Conservation (phyloP, 2,888 invertebrate species). For the Isoperla grammatica region DNA sequence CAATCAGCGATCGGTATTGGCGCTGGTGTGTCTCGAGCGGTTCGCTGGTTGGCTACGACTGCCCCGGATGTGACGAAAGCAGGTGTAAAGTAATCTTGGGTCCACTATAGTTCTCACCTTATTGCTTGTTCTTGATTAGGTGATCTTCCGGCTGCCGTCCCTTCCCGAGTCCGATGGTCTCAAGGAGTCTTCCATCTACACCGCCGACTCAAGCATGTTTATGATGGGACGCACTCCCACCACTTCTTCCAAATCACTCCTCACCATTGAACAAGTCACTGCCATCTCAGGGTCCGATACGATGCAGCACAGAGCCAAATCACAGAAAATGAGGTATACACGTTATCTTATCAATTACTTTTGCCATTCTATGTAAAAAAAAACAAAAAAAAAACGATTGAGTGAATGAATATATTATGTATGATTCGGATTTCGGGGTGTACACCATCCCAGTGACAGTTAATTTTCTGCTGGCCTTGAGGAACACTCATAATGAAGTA, state of each 20-base stretch:
- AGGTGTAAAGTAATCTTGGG: too few relatives aligned
- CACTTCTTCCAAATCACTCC: constrained; percentile 45
- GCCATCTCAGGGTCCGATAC: constrained; percentile 45
- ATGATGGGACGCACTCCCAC: constrained; percentile 49
- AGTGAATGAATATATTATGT: not conserved
- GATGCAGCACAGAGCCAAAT: constrained; percentile 34
- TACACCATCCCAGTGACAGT: too few relatives aligned
- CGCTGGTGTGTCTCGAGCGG: too few relatives aligned
- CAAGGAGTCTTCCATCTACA: constrained; percentile 72
- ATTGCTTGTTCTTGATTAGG: constrained; percentile 43
- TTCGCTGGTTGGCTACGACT: too few relatives aligned
- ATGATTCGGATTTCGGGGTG: too few relatives aligned
- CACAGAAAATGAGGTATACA: constrained; percentile 55
- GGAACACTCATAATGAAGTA: too few relatives aligned
- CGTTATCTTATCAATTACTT: not conserved
- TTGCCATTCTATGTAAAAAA: not conserved
- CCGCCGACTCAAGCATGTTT: constrained; percentile 74
- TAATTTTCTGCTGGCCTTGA: too few relatives aligned
- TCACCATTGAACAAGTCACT: constrained; percentile 48
- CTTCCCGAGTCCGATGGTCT: constrained; percentile 65
- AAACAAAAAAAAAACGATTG: too few relatives aligned
- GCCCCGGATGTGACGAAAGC: too few relatives aligned
- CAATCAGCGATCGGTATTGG: too few relatives aligned
- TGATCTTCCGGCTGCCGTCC: constrained; percentile 78
- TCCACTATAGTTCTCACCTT: too few relatives aligned